These are phyloP conservation scores for Dufourea novaeangliae DNA, from an alignment of 1,140 invertebrate genomes.

Conservation along the genomic window DNA sequence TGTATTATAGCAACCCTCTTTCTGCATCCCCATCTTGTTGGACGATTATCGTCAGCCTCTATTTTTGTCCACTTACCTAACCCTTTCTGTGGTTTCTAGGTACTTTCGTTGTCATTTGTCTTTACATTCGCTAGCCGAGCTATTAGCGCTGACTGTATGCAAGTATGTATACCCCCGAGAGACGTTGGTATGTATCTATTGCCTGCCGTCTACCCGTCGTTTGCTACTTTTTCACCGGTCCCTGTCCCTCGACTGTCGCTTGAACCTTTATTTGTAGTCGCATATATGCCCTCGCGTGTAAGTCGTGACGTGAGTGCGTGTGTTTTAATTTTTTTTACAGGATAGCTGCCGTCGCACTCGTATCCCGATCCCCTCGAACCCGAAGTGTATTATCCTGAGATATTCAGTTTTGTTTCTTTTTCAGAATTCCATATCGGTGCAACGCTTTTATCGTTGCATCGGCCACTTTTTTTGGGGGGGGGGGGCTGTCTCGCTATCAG, in stretches of 20 bases:
- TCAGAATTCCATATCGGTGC: neutral
- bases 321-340: slow-evolving; percentile 77
- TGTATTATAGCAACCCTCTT: neutral
- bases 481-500: no score
- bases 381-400: slow-evolving; percentile 22
- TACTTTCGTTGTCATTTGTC: slow-evolving; percentile 57
- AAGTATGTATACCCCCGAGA: slow-evolving; percentile 45
- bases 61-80: slow-evolving; percentile 13
- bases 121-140: slow-evolving; percentile 39
- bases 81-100: slow-evolving; percentile 59
- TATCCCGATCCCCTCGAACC: slow-evolving; percentile 64
- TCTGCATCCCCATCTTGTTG: neutral
- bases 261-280: neutral
- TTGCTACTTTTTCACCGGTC: no score
- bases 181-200: slow-evolving; percentile 51
- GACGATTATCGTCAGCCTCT: neutral
- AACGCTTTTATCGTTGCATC: neutral
- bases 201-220: slow-evolving; percentile 4
- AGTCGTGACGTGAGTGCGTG: slow-evolving; percentile 31
- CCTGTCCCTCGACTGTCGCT: neutral
- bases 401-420: slow-evolving; percentile 39
- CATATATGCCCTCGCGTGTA: neutral
- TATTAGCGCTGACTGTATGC: slow-evolving; percentile 46
- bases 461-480: neutral
- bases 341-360: slow-evolving; percentile 81